Percentiles rank a stretch among this genome's conserved stretches.
These are phyloP conservation scores for Athalia cordata DNA, from an alignment of 2,888 invertebrate genomes.

Conservation along the genomic window DNA sequence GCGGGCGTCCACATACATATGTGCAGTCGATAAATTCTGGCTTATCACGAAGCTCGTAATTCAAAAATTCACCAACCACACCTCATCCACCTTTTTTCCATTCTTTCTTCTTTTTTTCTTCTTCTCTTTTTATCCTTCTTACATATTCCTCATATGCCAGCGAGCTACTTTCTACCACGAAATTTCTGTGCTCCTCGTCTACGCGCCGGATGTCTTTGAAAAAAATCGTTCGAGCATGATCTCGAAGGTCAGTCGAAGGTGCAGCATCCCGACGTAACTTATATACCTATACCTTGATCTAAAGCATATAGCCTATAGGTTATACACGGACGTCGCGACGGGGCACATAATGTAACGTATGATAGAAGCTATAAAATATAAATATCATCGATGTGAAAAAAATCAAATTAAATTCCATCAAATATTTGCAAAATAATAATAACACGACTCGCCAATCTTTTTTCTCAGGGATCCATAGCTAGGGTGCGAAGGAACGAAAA, in stretches of 20 bases:
- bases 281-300: background rate
- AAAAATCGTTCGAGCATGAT: conserved; percentile 34
- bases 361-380: too few relatives aligned
- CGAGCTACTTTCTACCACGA: background rate
- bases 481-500: background rate
- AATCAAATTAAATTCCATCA: too few relatives aligned
- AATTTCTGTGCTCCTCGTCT: too few relatives aligned
- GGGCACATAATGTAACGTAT: too few relatives aligned
- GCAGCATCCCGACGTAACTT: background rate
- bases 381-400: too few relatives aligned
- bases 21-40: conserved; percentile 27
- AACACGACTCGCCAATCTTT: too few relatives aligned
- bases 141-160: background rate
- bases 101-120: background rate
- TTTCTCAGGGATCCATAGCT: too few relatives aligned
- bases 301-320: too few relatives aligned
- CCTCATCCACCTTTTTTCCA: background rate
- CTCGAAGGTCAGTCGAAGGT: conserved; percentile 13
- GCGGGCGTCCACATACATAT: background rate
- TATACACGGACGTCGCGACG: too few relatives aligned
- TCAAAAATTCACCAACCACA: conserved; percentile 25
- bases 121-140: background rate
- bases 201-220: too few relatives aligned
- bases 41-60: conserved; percentile 37
- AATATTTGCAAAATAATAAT: too few relatives aligned